phyloP scores from a whole-genome alignment of 2,113 vertebrate species.

The Brachyhypopomus gauderio region DNA sequence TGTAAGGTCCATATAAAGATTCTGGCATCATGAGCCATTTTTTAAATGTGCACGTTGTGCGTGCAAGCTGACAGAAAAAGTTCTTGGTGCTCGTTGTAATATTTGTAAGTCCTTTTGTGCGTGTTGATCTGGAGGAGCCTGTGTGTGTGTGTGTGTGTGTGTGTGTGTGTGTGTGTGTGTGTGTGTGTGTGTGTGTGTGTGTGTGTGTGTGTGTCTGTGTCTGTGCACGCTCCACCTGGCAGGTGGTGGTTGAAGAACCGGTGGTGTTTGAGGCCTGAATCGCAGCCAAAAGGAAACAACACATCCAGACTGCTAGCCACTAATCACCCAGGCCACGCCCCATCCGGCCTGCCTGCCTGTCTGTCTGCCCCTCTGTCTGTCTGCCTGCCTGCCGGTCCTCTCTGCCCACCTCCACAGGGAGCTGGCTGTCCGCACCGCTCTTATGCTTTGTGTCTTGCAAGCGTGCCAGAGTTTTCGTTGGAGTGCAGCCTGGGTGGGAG shows the following conservation, averaged over 20 bases:
- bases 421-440: slow-evolving; percentile 43
- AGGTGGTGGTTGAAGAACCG: slow-evolving; percentile 44
- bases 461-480: slow-evolving; percentile 32
- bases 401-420: slow-evolving; percentile 36
- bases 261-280: slow-evolving; percentile 34
- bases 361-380: neutral
- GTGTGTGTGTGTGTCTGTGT: slow-evolving; percentile 33
- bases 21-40: too few relatives aligned
- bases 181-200: slow-evolving; percentile 8
- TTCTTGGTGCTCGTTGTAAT: too few relatives aligned
- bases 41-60: too few relatives aligned
- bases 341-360: slow-evolving; percentile 19
- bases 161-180: neutral
- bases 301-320: slow-evolving; percentile 45
- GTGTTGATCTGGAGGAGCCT: too few relatives aligned
- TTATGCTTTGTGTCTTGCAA: slow-evolving; percentile 38
- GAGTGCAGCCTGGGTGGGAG: slow-evolving; percentile 13
- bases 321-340: slow-evolving; percentile 37
- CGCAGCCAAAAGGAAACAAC: slow-evolving; percentile 47
- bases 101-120: too few relatives aligned
- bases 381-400: slow-evolving; percentile 3
- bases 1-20: too few relatives aligned
- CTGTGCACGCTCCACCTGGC: slow-evolving; percentile 35
- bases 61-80: too few relatives aligned
- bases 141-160: neutral